These are phyloP conservation scores for Tokudaia muenninki DNA, from an alignment of 2,797 vertebrate species.

Conservation along the genomic window DNA sequence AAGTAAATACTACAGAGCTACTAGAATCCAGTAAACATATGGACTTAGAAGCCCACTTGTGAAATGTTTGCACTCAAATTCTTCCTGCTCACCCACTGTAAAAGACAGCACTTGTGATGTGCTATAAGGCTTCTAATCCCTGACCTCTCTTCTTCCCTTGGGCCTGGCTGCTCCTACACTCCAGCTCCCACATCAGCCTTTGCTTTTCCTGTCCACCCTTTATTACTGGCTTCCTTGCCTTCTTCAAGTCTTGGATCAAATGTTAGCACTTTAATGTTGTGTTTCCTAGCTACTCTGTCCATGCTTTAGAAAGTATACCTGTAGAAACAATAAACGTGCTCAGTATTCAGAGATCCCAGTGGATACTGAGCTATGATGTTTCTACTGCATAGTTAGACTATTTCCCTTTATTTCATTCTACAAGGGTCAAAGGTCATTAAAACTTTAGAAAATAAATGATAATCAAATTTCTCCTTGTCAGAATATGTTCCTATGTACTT, in stretches of 20 bases:
- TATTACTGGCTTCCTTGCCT: background rate
- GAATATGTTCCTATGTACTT: background rate
- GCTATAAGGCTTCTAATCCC: fast-evolving
- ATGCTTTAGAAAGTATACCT: background rate
- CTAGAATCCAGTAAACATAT: background rate
- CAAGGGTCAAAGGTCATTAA: background rate
- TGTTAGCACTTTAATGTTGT: background rate
- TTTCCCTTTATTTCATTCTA: constrained; percentile 2
- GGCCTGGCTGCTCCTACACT: no score
- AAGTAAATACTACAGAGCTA: background rate
- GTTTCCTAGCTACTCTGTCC: background rate
- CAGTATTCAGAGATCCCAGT: background rate
- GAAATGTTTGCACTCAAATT: background rate
- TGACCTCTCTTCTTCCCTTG: no score
- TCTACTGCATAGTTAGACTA: background rate
- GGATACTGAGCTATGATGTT: background rate
- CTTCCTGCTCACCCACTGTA: background rate
- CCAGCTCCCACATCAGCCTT: background rate
- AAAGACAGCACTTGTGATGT: background rate
- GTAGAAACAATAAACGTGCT: background rate
- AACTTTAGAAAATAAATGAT: background rate
- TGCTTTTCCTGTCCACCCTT: fast-evolving
- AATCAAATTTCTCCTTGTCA: background rate
- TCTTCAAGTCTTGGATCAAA: background rate
- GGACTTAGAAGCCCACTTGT: background rate